Percentiles rank a stretch among this genome's conserved stretches.
Evolutionary conservation across 1,140 invertebrate genomes (phyloP).

Genomic region (Mactra quadrangularis): DNA sequence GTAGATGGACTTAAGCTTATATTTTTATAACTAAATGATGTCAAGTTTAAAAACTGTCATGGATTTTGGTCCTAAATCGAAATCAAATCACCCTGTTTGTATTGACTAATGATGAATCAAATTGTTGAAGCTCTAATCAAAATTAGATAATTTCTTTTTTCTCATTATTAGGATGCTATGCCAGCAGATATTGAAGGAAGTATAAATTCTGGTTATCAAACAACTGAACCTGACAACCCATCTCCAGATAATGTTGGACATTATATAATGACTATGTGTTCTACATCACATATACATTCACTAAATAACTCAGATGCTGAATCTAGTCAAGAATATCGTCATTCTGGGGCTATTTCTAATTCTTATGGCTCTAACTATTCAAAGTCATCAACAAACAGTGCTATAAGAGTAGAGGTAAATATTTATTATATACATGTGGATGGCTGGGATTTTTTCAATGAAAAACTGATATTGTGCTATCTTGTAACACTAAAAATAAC

Average conservation of each 20-base stretch:
- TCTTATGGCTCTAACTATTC: conserved; percentile 13
- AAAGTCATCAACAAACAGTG: conserved; percentile 53
- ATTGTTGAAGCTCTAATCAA: no score
- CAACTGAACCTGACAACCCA: background rate
- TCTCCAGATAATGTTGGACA: conserved; percentile 13
- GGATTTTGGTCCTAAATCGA: no score
- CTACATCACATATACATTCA: background rate
- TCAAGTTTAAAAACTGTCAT: no score
- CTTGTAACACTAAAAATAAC: no score
- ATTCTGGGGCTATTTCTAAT: conserved; percentile 66
- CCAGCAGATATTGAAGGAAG: background rate
- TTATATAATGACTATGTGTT: conserved; percentile 43
- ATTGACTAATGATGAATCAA: no score
- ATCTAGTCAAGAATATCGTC: conserved; percentile 49
- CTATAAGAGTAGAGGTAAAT: conserved; percentile 65
- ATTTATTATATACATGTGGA: no score
- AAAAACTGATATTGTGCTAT: no score
- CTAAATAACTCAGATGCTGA: background rate
- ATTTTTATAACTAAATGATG: no score
- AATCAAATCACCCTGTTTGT: no score
- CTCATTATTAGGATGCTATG: conserved; percentile 29
- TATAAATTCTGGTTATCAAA: conserved; percentile 35
- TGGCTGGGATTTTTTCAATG: no score
- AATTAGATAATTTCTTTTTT: no score
- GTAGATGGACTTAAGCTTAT: no score